Percentiles rank a stretch among this genome's conserved stretches.
Evolutionary conservation across 2,888 invertebrate genomes (phyloP).

Genomic region (Mythimna loreyi): DNA sequence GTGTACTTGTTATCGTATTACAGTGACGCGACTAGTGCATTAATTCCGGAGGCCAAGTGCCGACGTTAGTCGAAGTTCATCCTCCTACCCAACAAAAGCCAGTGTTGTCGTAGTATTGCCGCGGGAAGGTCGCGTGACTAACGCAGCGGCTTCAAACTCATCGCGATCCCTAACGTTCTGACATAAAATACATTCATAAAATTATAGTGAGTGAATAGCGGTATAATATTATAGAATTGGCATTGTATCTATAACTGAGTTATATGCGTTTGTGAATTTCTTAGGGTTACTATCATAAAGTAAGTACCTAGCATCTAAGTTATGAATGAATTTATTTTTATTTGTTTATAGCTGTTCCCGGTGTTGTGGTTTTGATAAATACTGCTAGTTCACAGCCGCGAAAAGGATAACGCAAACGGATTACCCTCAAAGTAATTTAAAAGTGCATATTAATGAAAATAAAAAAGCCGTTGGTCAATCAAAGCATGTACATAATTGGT

Average conservation of each 20-base stretch:
- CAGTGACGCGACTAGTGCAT: constrained; percentile 45
- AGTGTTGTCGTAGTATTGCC: constrained; percentile 60
- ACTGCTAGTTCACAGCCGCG: not conserved
- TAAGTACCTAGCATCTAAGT: constrained; percentile 37
- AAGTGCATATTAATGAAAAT: not conserved
- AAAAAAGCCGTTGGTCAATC: constrained; percentile 11
- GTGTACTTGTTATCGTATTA: constrained; percentile 40
- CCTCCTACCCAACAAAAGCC: constrained; percentile 13
- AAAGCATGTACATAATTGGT: constrained; percentile 4
- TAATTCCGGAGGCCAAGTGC: constrained; percentile 20
- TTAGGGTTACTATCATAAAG: constrained; percentile 26
- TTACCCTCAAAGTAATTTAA: constrained; percentile 17
- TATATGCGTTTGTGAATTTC: constrained; percentile 18
- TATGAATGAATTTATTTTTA: constrained; percentile 10
- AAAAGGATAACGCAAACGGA: not conserved
- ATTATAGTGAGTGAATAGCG: constrained; percentile 5
- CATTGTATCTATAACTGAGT: constrained; percentile 8
- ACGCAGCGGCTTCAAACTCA: constrained; percentile 14
- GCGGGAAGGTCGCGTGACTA: constrained; percentile 57
- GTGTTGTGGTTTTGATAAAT: not conserved
- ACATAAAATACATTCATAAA: constrained; percentile 13
- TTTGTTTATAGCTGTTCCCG: not conserved
- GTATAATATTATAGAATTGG: not conserved
- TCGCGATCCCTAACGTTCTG: constrained; percentile 43
- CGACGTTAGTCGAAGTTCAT: constrained; percentile 33